A percentile compares a stretch with the other conserved stretches of the same genome.
phyloP scores from a whole-genome alignment of 2,797 vertebrate genomes.

The Cynopterus sphinx region DNA sequence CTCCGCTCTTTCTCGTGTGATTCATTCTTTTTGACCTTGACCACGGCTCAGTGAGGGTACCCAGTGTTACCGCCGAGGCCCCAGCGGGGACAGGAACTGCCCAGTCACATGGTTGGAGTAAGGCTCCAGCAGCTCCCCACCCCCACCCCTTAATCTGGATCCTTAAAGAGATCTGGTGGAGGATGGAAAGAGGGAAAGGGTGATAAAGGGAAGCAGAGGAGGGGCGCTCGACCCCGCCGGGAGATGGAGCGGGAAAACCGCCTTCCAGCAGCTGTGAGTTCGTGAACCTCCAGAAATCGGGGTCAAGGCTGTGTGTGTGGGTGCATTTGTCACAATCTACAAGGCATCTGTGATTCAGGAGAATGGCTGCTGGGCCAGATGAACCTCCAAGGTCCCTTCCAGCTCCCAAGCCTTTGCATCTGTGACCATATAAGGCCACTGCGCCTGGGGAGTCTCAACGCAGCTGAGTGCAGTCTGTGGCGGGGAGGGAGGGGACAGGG shows the following conservation, averaged over 20 bases:
- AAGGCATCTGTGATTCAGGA: constrained; percentile 34
- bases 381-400: constrained; percentile 47
- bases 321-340: background rate
- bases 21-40: no score
- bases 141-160: background rate
- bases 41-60: background rate
- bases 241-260: background rate
- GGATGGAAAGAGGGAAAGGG: background rate
- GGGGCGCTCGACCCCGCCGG: background rate
- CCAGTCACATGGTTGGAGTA: background rate
- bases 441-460: constrained; percentile 32
- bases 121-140: background rate
- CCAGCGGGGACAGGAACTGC: background rate
- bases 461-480: background rate
- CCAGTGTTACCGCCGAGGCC: background rate
- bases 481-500: background rate
- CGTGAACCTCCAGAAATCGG: background rate
- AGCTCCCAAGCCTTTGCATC: constrained; percentile 45
- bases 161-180: background rate
- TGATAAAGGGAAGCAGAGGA: background rate
- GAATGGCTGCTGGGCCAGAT: constrained; percentile 1
- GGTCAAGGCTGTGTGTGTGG: background rate
- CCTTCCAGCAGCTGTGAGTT: background rate
- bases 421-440: constrained; percentile 75
- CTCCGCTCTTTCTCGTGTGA: background rate